Evolutionary conservation across 2,113 vertebrate genomes (phyloP).

Genomic region (Stercorarius parasiticus): DNA sequence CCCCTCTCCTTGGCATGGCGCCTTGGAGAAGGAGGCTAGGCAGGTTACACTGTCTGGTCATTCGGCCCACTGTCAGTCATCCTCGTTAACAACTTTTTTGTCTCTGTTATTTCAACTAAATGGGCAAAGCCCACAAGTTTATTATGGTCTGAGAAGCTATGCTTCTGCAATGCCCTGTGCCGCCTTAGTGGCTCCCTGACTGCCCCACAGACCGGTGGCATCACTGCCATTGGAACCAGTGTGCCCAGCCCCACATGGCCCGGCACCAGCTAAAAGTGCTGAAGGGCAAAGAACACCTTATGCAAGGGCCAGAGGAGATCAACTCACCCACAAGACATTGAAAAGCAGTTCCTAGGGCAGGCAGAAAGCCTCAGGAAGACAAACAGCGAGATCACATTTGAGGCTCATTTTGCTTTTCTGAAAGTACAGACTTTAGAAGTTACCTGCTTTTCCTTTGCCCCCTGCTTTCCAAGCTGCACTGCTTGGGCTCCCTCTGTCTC

Average conservation of each 20-base stretch:
- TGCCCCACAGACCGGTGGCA: rapidly evolving
- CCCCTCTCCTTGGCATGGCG: background rate
- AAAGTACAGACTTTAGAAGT: background rate
- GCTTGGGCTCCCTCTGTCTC: background rate
- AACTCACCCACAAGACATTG: background rate
- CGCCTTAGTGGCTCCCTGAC: rapidly evolving
- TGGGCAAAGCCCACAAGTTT: background rate
- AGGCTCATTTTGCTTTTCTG: background rate
- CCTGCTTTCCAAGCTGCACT: background rate
- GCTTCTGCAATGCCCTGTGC: background rate
- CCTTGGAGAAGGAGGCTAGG: background rate
- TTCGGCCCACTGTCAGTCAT: background rate
- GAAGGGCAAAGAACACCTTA: background rate
- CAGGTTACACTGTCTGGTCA: background rate
- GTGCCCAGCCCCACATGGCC: background rate
- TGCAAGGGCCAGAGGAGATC: background rate
- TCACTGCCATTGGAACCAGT: rapidly evolving
- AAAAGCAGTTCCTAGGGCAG: background rate
- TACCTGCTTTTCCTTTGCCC: background rate
- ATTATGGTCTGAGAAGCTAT: background rate
- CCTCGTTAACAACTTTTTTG: background rate
- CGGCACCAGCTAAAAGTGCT: background rate
- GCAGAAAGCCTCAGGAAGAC: background rate
- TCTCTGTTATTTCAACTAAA: conserved; percentile 4
- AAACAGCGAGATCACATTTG: background rate